Conservation (phyloP, 2,888 invertebrate species). For the Abscondita cerata region DNA sequence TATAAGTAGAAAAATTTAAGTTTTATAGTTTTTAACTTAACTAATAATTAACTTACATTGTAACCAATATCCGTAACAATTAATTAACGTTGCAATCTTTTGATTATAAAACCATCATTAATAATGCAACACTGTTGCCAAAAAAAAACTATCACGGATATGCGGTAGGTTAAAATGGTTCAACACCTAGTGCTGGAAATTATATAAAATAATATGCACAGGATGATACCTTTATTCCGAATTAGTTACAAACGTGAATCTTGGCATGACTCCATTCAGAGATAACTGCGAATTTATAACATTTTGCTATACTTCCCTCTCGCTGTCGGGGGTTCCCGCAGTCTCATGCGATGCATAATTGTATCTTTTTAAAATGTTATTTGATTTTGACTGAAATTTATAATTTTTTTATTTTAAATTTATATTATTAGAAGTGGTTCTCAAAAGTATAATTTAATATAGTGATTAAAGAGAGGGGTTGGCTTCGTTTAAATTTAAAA, state of each 20-base stretch:
- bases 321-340: constrained; percentile 27
- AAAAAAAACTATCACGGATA: constrained; percentile 32
- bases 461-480: constrained; percentile 37
- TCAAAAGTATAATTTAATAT: constrained; percentile 24
- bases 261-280: constrained; percentile 39
- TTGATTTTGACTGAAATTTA: constrained; percentile 12
- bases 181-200: constrained; percentile 31
- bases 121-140: constrained; percentile 8
- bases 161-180: constrained; percentile 41
- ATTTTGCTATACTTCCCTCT: constrained; percentile 26
- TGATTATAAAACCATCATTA: background rate
- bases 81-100: background rate
- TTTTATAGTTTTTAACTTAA: too few relatives aligned
- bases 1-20: too few relatives aligned
- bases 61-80: background rate
- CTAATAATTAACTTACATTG: too few relatives aligned
- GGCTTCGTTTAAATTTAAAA: constrained; percentile 35
- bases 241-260: constrained; percentile 43
- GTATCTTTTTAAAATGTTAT: constrained; percentile 14
- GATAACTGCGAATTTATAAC: constrained; percentile 29
- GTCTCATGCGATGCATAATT: constrained; percentile 25
- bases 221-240: constrained; percentile 37
- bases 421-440: too few relatives aligned
- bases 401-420: constrained; percentile 5
- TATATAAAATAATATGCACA: constrained; percentile 37